phyloP scores from a whole-genome alignment of 2,888 invertebrate species.

The Perdita meconis region DNA sequence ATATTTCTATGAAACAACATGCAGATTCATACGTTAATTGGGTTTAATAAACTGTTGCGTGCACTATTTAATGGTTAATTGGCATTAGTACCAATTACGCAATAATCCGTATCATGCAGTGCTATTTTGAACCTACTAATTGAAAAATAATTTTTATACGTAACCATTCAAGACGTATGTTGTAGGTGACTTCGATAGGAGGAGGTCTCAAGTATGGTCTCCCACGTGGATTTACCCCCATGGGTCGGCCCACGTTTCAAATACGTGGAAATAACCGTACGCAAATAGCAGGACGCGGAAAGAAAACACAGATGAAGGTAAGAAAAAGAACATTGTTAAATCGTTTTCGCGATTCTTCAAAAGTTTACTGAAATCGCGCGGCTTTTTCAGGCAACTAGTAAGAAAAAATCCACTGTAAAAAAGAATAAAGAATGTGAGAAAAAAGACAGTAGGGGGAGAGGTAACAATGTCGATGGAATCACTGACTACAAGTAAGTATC shows the following conservation, averaged over 20 bases:
- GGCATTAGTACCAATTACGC: too few relatives aligned
- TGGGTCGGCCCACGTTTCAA: constrained; percentile 79
- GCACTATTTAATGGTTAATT: too few relatives aligned
- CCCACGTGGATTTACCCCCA: constrained; percentile 76
- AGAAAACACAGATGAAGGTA: constrained; percentile 83
- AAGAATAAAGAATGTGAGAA: constrained; percentile 80
- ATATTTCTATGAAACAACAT: too few relatives aligned
- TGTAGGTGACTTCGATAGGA: constrained; percentile 83
- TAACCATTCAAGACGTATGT: constrained; percentile 44
- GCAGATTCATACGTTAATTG: too few relatives aligned
- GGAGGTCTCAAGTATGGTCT: constrained; percentile 81
- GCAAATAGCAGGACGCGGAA: constrained; percentile 79
- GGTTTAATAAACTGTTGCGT: too few relatives aligned
- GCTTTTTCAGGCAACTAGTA: constrained; percentile 76
- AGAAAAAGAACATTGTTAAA: constrained; percentile 36
- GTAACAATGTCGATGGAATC: constrained; percentile 78
- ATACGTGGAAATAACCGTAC: constrained; percentile 77
- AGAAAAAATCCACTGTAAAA: constrained; percentile 79
- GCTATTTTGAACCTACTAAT: too few relatives aligned
- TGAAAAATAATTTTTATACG: neutral
- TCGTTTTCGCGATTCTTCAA: neutral
- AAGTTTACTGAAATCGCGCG: neutral
- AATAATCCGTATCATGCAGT: too few relatives aligned
- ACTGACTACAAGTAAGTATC: constrained; percentile 79
- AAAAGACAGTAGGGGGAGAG: constrained; percentile 78